These are phyloP conservation scores for Nylanderia fulva DNA, from an alignment of 1,140 invertebrate species.

Conservation along the genomic window DNA sequence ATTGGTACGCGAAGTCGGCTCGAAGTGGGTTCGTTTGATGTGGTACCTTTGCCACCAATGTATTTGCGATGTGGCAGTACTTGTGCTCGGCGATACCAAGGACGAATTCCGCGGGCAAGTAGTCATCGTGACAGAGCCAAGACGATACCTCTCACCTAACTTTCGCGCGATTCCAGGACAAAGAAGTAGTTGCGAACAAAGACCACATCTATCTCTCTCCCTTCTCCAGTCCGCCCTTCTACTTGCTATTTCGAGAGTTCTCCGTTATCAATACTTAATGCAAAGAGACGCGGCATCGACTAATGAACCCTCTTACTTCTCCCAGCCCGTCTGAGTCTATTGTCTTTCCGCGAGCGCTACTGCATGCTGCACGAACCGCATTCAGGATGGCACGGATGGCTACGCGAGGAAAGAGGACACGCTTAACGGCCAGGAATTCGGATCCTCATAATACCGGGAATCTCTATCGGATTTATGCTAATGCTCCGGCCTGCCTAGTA, in stretches of 20 bases:
- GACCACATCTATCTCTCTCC: constrained; percentile 8
- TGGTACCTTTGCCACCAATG: constrained; percentile 42
- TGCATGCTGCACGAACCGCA: constrained; percentile 37
- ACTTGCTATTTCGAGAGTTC: constrained; percentile 52
- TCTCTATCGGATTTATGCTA: constrained; percentile 76
- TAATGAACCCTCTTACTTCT: constrained; percentile 62
- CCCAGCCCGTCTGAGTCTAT: constrained; percentile 20
- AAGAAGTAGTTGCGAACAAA: constrained; percentile 58
- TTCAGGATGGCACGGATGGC: constrained; percentile 22
- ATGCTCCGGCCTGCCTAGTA: constrained; percentile 59
- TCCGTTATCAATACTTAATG: constrained; percentile 59
- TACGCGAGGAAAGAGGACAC: constrained; percentile 33
- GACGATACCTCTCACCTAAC: constrained; percentile 45
- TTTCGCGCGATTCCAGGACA: constrained; percentile 41
- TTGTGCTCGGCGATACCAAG: constrained; percentile 25
- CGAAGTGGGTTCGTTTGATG: constrained; percentile 61
- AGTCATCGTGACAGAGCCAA: constrained; percentile 39
- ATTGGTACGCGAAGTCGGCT: constrained; percentile 64
- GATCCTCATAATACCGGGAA: constrained; percentile 66
- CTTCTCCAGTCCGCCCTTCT: background rate
- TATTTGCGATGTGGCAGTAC: constrained; percentile 35
- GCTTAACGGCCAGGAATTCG: constrained; percentile 64
- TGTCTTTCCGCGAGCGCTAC: constrained; percentile 41
- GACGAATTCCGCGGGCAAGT: constrained; percentile 52
- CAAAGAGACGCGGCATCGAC: constrained; percentile 45